Evolutionary conservation across 2,113 vertebrate genomes (phyloP), one percentile per base, ranked within the genome.

Genomic region (Chloebia gouldiae): DNA sequence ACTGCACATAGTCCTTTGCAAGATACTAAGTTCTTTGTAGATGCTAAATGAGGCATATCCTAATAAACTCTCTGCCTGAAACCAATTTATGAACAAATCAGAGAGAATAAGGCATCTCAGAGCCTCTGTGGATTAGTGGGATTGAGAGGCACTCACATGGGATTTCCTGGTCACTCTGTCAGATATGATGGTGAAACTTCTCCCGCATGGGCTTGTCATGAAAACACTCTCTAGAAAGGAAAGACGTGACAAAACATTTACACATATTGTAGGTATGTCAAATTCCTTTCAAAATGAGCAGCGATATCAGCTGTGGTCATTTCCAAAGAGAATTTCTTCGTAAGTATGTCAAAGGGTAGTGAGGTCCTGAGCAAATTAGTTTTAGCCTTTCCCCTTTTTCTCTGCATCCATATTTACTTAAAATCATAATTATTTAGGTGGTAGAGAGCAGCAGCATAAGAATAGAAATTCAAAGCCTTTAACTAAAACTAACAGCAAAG

Each of bases 401-500:
- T 91, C 54, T 50, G 53, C 53, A 91, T 90, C n/a, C 45, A 47
- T 80, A 69, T 76, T 86, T 81, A 42, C 59, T 61, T 57, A 77
- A 85, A 93, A 91, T 56, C 24, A 31, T 54, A 27, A 68, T 40
- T 11, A 50, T 84, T 79, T 81, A 69, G 15, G 49, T 84, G 47
- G 42, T 50, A 80, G 63, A 64, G 42, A 80, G 45, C 25, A 68
- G 40, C 33, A 5, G 1, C 8, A 2, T 53, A 81, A 76, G 54
- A 95, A 59, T 9, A 79, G 64, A 77, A 73, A 59, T 91, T 88
- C 35, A 88, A 82, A 80, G 16, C 37, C 33, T 91, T 78, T 85
- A 53, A 57, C 42, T 92, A 83, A 92, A 89, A 81, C 35, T 94
- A 90, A 61, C 83, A 80, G 81, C 61, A 89, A 65, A 77, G 71